Evolutionary conservation across 2,797 vertebrate genomes (phyloP), one percentile per base, ranked within the genome.

Genomic region (Crenuchus spilurus): DNA sequence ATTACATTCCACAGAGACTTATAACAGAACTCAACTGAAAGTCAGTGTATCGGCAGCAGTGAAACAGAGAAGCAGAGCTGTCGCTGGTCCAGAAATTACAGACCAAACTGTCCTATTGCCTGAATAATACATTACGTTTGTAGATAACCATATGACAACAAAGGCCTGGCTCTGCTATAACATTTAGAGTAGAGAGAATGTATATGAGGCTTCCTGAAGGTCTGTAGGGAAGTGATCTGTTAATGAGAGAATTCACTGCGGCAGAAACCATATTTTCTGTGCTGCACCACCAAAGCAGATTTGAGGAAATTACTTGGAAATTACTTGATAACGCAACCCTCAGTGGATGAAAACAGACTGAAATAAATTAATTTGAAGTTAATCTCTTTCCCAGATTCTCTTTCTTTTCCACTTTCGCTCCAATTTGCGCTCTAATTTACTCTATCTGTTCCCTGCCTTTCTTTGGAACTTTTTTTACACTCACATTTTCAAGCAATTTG

Each of bases 321-420:
- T 68, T 20, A 72, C 60, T 60, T 48, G 58, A 35, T 70, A 74
- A 67, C n/a, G 62, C 54, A 68, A 70, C 67, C 42, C 60, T 77
- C 57, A 10, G 30, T n/a, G 20, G 49, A 46, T 26, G 49, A 16
- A 35, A 54, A 70, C 39, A 22, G 71, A 67, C 16, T 51, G 30
- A 78, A 81, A 70, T 48, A 68, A 46, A 73, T 62, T 63, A 55
- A 70, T 67, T 74, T 42, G 39, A 69, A 54, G 5, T 30, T 76
- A 70, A 81, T 78, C 62, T 66, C 20, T 39, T 72, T 52, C 62
- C 30, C 63, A 64, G 26, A 52, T 63, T 71, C 37, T 42, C 3
- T 30, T 1, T 69, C 66, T 39, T 58, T n/a, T 51, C 28, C 11
- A 7, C 37, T 70, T 77, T 39, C 31, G 41, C 48, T 57, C 16